Conservation (phyloP, 1,140 invertebrate species). For the Drosophila saltans region DNA sequence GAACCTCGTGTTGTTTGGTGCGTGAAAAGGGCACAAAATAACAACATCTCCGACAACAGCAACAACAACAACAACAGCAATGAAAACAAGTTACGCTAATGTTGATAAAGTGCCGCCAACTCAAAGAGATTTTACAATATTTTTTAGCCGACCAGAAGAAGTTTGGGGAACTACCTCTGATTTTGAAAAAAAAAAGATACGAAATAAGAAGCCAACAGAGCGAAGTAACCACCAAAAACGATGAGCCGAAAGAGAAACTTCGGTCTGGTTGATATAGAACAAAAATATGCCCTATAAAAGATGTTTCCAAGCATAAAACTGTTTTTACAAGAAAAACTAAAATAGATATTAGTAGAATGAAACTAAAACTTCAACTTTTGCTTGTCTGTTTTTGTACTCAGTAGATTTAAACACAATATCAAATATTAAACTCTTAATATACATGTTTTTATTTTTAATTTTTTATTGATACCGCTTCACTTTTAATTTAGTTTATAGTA, state of each 20-base stretch:
- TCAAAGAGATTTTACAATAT: slow-evolving; percentile 68
- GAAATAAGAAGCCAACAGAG: slow-evolving; percentile 10
- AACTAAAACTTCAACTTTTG: too few species aligned
- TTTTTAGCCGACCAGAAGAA: slow-evolving; percentile 24
- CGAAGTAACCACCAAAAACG: slow-evolving; percentile 15
- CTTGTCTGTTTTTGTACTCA: too few species aligned
- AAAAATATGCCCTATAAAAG: slow-evolving; percentile 16
- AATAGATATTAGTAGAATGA: too few species aligned
- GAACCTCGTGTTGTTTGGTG: slow-evolving; percentile 47
- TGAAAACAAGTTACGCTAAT: slow-evolving; percentile 65
- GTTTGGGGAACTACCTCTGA: slow-evolving; percentile 30
- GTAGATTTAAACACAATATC: too few species aligned
- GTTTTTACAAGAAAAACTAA: too few species aligned
- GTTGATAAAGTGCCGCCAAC: slow-evolving; percentile 63
- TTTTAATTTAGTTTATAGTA: background rate
- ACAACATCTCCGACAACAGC: slow-evolving; percentile 30
- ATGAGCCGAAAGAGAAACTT: slow-evolving; percentile 13
- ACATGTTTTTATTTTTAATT: background rate
- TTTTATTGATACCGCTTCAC: background rate
- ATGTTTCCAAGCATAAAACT: too few species aligned
- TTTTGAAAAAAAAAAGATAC: background rate
- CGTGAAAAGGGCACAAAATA: slow-evolving; percentile 65
- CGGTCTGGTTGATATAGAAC: slow-evolving; percentile 1
- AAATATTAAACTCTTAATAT: too few species aligned
- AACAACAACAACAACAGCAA: slow-evolving; percentile 31